phyloP scores from a whole-genome alignment of 2,113 vertebrate genomes.

The Kryptolebias marmoratus region DNA sequence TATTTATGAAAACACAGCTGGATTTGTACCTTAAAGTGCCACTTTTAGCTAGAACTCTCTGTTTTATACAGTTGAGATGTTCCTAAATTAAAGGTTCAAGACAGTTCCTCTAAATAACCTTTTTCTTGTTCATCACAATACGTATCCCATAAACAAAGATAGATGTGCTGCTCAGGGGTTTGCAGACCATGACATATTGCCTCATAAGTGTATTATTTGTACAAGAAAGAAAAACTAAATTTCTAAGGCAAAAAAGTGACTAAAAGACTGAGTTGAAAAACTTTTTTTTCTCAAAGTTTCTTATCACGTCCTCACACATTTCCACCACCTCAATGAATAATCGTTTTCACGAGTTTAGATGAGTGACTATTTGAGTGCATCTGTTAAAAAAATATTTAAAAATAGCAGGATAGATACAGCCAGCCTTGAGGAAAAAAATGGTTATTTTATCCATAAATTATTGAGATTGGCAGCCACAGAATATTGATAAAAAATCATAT shows the following conservation, averaged over 20 bases:
- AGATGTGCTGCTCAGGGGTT: too few relatives aligned
- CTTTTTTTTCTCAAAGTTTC: slow-evolving; percentile 19
- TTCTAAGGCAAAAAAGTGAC: neutral
- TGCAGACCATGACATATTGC: slow-evolving; percentile 7
- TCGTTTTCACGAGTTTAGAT: slow-evolving; percentile 17
- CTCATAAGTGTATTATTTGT: slow-evolving; percentile 21
- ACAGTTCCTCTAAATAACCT: neutral
- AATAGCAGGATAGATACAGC: neutral
- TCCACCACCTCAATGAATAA: slow-evolving; percentile 8
- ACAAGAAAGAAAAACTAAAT: neutral
- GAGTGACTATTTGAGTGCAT: slow-evolving; percentile 18
- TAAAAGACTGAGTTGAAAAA: slow-evolving; percentile 20
- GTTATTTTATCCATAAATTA: slow-evolving; percentile 33
- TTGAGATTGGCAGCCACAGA: slow-evolving; percentile 29
- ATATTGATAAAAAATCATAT: slow-evolving; percentile 33
- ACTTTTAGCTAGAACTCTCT: neutral
- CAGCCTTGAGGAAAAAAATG: slow-evolving; percentile 4
- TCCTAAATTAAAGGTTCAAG: neutral
- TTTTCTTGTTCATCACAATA: neutral
- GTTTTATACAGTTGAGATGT: neutral
- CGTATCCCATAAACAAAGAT: neutral
- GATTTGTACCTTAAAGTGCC: too few relatives aligned
- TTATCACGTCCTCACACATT: slow-evolving; percentile 39
- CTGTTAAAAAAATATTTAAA: slow-evolving; percentile 4
- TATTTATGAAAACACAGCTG: too few relatives aligned